These are phyloP conservation scores for Ophion ventricosus DNA, from an alignment of 2,888 invertebrate genomes.

Conservation along the genomic window DNA sequence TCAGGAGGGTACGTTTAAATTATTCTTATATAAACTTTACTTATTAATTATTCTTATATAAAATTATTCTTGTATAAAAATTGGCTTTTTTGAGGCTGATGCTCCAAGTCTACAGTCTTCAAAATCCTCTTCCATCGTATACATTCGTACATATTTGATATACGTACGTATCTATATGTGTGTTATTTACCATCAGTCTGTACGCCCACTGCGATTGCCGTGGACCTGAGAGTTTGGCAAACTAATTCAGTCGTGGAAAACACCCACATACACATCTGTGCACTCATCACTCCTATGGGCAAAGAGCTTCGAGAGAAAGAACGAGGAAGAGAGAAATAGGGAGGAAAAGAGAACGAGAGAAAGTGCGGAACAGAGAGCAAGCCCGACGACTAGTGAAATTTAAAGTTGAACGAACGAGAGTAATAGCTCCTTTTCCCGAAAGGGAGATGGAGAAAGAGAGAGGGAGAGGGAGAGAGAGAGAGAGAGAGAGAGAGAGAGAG, in stretches of 20 bases:
- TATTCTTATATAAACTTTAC: too few species aligned
- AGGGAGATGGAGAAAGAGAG: neutral
- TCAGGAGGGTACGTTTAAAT: too few species aligned
- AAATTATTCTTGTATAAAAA: neutral
- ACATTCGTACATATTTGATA: neutral
- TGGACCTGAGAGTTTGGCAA: conserved; percentile 59
- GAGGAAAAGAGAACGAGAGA: conserved; percentile 2
- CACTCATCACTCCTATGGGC: conserved; percentile 28
- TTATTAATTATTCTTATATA: too few species aligned
- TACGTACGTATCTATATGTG: conserved; percentile 6
- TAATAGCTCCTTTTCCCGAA: conserved; percentile 42
- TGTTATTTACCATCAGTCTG: conserved; percentile 43
- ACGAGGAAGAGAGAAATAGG: conserved; percentile 37
- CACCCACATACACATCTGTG: conserved; percentile 25
- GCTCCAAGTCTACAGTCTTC: neutral
- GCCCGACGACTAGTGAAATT: conserved; percentile 58
- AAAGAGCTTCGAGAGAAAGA: conserved; percentile 26
- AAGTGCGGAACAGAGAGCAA: conserved; percentile 3
- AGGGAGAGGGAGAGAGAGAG: conserved; percentile 35
- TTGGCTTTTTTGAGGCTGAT: neutral
- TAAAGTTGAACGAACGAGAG: conserved; percentile 63
- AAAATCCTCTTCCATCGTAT: neutral
- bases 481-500: conserved; percentile 19
- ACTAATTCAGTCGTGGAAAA: conserved; percentile 58
- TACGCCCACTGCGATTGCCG: conserved; percentile 39